These are phyloP conservation scores for Tenebrosternarchus preto DNA, from an alignment of 2,113 vertebrate species.

Conservation along the genomic window DNA sequence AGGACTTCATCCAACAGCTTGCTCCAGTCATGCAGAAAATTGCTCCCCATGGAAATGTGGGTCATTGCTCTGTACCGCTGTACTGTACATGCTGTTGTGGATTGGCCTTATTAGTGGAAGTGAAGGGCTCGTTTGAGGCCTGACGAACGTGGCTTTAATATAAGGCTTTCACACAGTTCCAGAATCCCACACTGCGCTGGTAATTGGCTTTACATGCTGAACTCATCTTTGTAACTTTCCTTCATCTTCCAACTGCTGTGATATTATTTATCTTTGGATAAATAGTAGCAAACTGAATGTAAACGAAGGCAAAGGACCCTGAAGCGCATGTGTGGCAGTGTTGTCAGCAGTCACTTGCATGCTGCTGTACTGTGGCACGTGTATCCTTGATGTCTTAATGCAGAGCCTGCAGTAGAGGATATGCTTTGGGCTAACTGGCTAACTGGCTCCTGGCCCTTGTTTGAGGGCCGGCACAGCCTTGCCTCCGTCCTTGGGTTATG, in stretches of 20 bases:
- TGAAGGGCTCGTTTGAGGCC: conserved; percentile 12
- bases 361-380: neutral
- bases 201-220: neutral
- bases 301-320: neutral
- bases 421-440: neutral
- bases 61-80: conserved; percentile 60
- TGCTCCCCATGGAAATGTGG: conserved; percentile 57
- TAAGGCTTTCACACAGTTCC: neutral
- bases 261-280: too few relatives aligned
- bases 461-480: neutral
- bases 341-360: neutral
- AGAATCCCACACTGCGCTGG: neutral
- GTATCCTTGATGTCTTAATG: neutral
- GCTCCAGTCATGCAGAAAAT: conserved; percentile 42
- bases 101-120: conserved; percentile 13
- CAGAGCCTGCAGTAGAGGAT: neutral
- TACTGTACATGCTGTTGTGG: conserved; percentile 49
- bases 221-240: neutral
- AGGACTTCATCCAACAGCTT: conserved; percentile 29
- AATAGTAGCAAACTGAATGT: too few relatives aligned
- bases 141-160: neutral
- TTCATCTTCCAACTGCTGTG: too few relatives aligned
- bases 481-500: conserved; percentile 9
- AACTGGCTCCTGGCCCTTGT: conserved; percentile 4
- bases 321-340: neutral